These are phyloP conservation scores for Aeoliscus strigatus DNA, from an alignment of 2,797 vertebrate species.

Conservation along the genomic window DNA sequence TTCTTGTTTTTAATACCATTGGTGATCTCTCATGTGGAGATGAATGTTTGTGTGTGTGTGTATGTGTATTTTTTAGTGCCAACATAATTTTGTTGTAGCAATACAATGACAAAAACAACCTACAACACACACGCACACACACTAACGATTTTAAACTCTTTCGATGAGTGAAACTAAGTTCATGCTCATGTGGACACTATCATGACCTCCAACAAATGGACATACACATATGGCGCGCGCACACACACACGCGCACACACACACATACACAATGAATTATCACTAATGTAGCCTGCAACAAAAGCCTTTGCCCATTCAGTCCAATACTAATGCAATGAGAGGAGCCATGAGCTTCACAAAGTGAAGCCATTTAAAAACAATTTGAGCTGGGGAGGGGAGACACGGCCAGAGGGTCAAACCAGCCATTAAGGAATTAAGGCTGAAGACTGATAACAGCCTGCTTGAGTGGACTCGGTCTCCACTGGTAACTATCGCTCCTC, in stretches of 20 bases:
- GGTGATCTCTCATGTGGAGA: too few relatives aligned
- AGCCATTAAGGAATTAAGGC: conserved; percentile 63
- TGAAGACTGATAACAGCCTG: conserved; percentile 39
- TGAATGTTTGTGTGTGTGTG: too few relatives aligned
- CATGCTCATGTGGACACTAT: background rate
- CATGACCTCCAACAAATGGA: background rate
- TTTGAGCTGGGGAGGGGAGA: conserved; percentile 47
- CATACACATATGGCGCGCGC: conserved; percentile 2
- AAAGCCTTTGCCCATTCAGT: conserved; percentile 38
- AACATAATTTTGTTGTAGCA: too few relatives aligned
- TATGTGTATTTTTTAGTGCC: too few relatives aligned
- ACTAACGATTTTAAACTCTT: too few relatives aligned
- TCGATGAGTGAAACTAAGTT: too few relatives aligned
- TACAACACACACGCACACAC: too few relatives aligned
- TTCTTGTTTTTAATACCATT: too few relatives aligned
- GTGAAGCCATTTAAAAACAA: conserved; percentile 59
- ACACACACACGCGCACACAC: conserved; percentile 1
- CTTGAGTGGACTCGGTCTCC: conserved; percentile 38
- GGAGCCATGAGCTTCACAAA: conserved; percentile 54
- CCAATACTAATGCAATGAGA: conserved; percentile 59
- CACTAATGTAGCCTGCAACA: conserved; percentile 49
- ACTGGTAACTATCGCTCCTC: conserved; percentile 23
- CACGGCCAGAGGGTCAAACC: conserved; percentile 51
- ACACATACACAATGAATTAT: conserved; percentile 45
- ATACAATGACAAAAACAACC: too few relatives aligned